Evolutionary conservation across 2,113 vertebrate species (phyloP), one percentile per base, ranked within the genome.

Genomic region (Sylvia atricapilla): DNA sequence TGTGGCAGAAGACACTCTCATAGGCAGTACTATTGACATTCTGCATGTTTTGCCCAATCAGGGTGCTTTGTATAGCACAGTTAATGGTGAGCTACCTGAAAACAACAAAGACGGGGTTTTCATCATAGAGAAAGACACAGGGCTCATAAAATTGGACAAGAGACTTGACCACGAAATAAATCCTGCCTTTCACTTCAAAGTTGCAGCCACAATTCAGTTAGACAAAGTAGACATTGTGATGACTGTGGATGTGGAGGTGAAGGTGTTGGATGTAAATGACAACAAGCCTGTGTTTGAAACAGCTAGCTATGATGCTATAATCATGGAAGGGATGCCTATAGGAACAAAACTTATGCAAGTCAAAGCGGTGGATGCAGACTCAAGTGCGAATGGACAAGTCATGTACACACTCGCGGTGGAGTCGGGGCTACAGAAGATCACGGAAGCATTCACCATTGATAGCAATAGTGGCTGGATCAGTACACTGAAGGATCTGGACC

Each of bases 401-500:
- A 99, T 98, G 0, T 99, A 99, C 88, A 98, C 98, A 13, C 98
- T 99, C 13, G 98, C 98, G 2, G 89, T 97, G 6, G 98, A 98
- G 23, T 96, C 96, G 0, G 98, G 98, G 41, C 94, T 97, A 15
- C 97, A 98, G 41, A 97, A 96, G 81, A 96, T 98, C 77, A 93
- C 91, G 39, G 97, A 97, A 77, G 98, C 98, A 0, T 99, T 99
- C 92, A 98, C 93, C 49, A 99, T 99, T 39, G 99, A 99, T 81
- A 98, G 98, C 95, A 99, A 99, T 95, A 99, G 98, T 15, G 99
- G 99, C 37, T 99, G 99, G 99, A 99, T 99, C 85, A 99, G 98
- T 80, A 99, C 99, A 15, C 87, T 98, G 79, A 99, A 98, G 87
- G 98, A 98, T 84, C 96, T 99, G 81, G 99, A 99, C 96, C 99